A percentile compares a stretch with the other conserved stretches of the same genome.
Conservation (phyloP, 2,888 invertebrate species). For the Cacoxenus indagator region DNA sequence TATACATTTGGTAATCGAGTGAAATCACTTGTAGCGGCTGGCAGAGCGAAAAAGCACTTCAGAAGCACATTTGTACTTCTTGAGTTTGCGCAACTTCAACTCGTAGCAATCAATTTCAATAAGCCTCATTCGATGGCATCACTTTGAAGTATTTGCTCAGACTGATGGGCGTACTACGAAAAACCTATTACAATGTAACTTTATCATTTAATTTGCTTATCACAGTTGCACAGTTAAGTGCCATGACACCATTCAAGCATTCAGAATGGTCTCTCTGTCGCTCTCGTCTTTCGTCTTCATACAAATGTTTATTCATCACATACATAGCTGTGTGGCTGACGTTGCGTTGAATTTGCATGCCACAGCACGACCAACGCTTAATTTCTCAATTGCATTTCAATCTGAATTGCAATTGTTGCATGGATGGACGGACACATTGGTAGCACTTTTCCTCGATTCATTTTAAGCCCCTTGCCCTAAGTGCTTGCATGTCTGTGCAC, state of each 20-base stretch:
- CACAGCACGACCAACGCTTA: conserved; percentile 41
- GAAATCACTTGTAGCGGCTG: too few relatives aligned
- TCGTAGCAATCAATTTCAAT: neutral
- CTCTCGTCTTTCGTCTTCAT: too few relatives aligned
- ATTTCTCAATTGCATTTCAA: conserved; percentile 57
- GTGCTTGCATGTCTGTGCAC: neutral
- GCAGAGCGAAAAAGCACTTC: neutral
- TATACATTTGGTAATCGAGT: neutral
- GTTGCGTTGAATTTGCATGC: neutral
- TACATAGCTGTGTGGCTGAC: too few relatives aligned
- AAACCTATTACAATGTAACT: conserved; percentile 5
- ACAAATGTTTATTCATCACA: neutral
- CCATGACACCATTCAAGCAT: conserved; percentile 43
- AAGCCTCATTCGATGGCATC: neutral
- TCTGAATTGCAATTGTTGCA: conserved; percentile 41
- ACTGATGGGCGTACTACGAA: neutral
- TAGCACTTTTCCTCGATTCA: neutral
- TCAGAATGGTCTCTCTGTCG: neutral
- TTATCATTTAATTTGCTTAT: conserved; percentile 42
- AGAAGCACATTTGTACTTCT: neutral
- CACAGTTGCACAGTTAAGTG: conserved; percentile 35
- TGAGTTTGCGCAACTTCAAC: neutral
- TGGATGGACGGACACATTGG: neutral
- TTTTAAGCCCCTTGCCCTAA: neutral
- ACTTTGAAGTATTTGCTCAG: conserved; percentile 4